Base-by-base conservation (phyloP, 2,113 vertebrate genomes). In the Rhadina sibilatrix region DNA sequence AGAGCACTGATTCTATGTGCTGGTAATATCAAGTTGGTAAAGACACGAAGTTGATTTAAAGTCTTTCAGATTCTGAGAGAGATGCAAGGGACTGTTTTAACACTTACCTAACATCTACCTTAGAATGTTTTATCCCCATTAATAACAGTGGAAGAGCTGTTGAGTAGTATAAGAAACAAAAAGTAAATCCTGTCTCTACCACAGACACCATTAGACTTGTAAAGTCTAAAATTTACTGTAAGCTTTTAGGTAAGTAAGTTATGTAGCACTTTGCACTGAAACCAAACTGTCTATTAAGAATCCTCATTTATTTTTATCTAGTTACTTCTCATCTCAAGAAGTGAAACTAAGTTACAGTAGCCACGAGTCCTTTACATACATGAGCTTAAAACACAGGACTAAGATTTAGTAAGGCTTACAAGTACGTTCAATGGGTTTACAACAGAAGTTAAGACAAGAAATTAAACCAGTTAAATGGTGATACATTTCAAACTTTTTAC, bases 101-200 rank as follows among this genome's bases (percentile, higher is more conserved):
- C 37, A 40, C 19, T 47, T 59, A 23, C 5, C 24, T 63, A 83
- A 77, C 31, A 40, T 16, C 40, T 68, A 38, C 14, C 24, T 54
- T 54, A 83, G 22, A 94, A 87, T 42, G 15, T 24, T 63, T 90
- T 94, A 85, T 95, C 94, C 86, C 93, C 92, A 88, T 78, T 83
- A 64, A 38, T 49, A 94, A 86, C 77, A 82, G 85, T 46, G 44
- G 30, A 89, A 95, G 53, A 94, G 85, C 66, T 53, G 82, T 15
- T 68, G 46, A 59, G 31, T 65, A 82, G 14, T 19, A 35, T 9
- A n/a, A 85, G 38, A 87, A 93, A 56, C 28, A 2, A 80, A 64
- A 68, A 90, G 2, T 21, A 81, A 70, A 33, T 42, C 40, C 46
- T 59, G 13, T 50, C 47, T 65, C 49, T 79, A 66, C 22, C 40